Evolutionary conservation across 2,888 invertebrate species (phyloP), one percentile per base, ranked within the genome.

Genomic region (Spicauda simplicius): DNA sequence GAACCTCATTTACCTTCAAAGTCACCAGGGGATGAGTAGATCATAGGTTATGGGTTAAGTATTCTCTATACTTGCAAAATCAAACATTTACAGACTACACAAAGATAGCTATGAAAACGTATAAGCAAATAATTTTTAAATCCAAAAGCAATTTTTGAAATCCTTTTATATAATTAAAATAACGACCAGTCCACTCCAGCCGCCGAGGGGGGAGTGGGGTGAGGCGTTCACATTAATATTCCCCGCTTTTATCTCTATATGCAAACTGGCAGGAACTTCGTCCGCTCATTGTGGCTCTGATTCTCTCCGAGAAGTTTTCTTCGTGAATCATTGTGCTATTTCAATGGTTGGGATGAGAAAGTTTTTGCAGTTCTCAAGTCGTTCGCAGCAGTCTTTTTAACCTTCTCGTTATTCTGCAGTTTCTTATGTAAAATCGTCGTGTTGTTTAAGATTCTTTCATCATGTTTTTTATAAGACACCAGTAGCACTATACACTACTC

Each of bases 231-330:
- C 92, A 93, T 93, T 93, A 93, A 92, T 93, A 93, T 93, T 92
- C 93, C 91, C 91, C 87, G 91, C 92, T 93, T 93, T 93, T 93
- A 93, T 93, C 93, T 93, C 93, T 93, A 92, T 92, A 93, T 93
- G 93, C 93, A 92, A 93, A 93, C 92, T 91, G 92, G 92, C 91
- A 87, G 88, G 85, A 86, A 86, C 87, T 90, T 90, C 82, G 87
- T 85, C 86, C 85, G 84, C 85, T 91, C 92, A 93, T 92, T 92
- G 92, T 91, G 89, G 88, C 85, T 85, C 81, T 88, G 91, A 90
- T 90, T 91, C 88, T 82, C 77, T 83, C 76, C 77, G 80, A 78
- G 82, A 86, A 80, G 88, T 88, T 81, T 76, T 74, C 74, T 81
- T 77, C 74, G 76, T 86, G 91, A 90, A 91, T 91, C 91, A 92